These are phyloP conservation scores for Enteromius thamalakanensis DNA, from an alignment of 2,797 vertebrate genomes.

Conservation along the genomic window DNA sequence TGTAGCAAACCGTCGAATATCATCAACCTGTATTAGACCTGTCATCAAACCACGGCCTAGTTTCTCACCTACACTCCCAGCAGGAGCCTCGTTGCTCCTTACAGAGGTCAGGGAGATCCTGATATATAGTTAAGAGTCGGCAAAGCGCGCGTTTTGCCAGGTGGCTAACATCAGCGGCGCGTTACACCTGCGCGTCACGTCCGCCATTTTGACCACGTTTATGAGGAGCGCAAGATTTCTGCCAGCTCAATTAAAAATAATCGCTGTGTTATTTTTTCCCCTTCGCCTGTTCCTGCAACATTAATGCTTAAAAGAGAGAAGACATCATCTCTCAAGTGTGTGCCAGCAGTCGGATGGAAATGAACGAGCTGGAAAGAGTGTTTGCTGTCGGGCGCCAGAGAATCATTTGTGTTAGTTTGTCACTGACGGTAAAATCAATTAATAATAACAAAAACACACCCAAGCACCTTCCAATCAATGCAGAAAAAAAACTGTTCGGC, in stretches of 20 bases:
- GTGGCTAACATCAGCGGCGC: not conserved
- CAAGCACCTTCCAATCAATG: constrained; percentile 55
- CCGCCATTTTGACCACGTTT: constrained; percentile 50
- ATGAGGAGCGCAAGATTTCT: constrained; percentile 51
- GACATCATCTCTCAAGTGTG: constrained; percentile 57
- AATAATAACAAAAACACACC: constrained; percentile 56
- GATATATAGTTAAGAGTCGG: not conserved
- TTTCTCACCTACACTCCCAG: not conserved
- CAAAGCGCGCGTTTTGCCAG: not conserved
- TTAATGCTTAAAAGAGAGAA: constrained; percentile 63
- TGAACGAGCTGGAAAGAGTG: constrained; percentile 55
- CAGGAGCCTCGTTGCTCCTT: not conserved
- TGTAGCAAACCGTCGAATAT: not conserved
- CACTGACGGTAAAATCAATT: constrained; percentile 65
- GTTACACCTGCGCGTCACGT: constrained; percentile 45
- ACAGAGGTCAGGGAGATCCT: not conserved
- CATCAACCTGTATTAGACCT: not conserved
- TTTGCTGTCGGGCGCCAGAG: constrained; percentile 58
- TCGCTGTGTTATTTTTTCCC: constrained; percentile 43
- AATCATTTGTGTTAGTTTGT: constrained; percentile 61
- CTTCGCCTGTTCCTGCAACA: constrained; percentile 65
- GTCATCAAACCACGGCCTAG: not conserved
- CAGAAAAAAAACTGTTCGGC: constrained; percentile 54
- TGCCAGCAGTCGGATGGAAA: constrained; percentile 66
- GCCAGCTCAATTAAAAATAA: constrained; percentile 69